A percentile compares a stretch with the other conserved stretches of the same genome.
phyloP scores from a whole-genome alignment of 2,113 vertebrate genomes.

The Burhinus bistriatus region DNA sequence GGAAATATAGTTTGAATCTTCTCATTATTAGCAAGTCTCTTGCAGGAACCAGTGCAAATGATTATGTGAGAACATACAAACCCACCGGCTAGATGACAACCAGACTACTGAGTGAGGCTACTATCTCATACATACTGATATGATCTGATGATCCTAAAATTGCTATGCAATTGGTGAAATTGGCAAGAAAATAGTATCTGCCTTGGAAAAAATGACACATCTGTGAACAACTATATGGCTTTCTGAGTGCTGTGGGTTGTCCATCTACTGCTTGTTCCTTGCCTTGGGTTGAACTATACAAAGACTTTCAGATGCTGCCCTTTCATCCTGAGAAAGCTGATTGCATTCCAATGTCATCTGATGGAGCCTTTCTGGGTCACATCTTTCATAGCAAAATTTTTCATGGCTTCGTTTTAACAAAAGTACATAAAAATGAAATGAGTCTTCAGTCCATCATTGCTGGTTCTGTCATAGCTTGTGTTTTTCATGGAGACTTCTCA shows the following conservation, averaged over 20 bases:
- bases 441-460: no score
- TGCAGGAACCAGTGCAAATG: not conserved
- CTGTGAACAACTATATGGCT: not conserved
- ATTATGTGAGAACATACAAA: not conserved
- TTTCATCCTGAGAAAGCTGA: not conserved
- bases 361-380: not conserved
- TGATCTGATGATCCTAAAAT: not conserved
- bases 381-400: not conserved
- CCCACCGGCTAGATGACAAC: not conserved
- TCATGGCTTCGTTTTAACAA: not conserved
- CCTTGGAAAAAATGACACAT: not conserved
- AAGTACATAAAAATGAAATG: not conserved
- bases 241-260: not conserved
- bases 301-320: not conserved
- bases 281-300: not conserved
- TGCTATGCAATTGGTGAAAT: not conserved
- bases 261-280: not conserved
- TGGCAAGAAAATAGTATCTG: not conserved
- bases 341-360: not conserved
- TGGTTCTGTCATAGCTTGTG: not conserved
- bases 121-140: not conserved
- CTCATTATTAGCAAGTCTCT: not conserved
- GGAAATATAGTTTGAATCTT: not conserved
- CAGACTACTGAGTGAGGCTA: not conserved
- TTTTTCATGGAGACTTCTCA: not conserved